Conservation (phyloP, 2,797 vertebrate species). For the Chiloscyllium punctatum region DNA sequence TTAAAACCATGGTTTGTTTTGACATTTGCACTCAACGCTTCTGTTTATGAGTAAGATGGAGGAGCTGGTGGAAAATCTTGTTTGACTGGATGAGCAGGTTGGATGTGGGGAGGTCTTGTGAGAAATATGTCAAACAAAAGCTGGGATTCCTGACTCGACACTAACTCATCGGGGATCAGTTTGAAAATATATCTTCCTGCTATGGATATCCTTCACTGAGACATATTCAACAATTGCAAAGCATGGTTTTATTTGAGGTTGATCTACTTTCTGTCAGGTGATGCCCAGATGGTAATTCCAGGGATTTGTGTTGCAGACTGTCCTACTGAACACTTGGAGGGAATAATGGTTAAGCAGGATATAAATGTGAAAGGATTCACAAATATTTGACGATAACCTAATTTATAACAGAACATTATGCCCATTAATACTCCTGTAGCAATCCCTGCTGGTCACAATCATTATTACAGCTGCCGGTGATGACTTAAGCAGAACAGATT, state of each 20-base stretch:
- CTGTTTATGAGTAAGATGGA: not conserved
- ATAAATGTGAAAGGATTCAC: not conserved
- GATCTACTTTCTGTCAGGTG: not conserved
- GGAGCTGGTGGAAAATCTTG: not conserved
- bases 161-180: not conserved
- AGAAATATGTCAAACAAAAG: not conserved
- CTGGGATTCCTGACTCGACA: not conserved
- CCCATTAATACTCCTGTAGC: not conserved
- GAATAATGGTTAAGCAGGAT: not conserved
- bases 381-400: not conserved
- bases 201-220: not conserved
- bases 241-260: not conserved
- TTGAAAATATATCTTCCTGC: not conserved
- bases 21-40: not conserved
- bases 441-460: not conserved
- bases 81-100: not conserved
- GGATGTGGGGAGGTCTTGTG: too few relatives aligned
- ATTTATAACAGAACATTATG: not conserved
- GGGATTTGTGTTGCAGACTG: not conserved
- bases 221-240: not conserved
- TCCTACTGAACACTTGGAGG: not conserved
- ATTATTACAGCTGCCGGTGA: not conserved
- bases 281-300: not conserved
- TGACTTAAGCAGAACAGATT: not conserved
- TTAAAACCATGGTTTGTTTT: not conserved